These are phyloP conservation scores for Tetrapedia diversipes DNA, from an alignment of 2,888 invertebrate species.

Conservation along the genomic window DNA sequence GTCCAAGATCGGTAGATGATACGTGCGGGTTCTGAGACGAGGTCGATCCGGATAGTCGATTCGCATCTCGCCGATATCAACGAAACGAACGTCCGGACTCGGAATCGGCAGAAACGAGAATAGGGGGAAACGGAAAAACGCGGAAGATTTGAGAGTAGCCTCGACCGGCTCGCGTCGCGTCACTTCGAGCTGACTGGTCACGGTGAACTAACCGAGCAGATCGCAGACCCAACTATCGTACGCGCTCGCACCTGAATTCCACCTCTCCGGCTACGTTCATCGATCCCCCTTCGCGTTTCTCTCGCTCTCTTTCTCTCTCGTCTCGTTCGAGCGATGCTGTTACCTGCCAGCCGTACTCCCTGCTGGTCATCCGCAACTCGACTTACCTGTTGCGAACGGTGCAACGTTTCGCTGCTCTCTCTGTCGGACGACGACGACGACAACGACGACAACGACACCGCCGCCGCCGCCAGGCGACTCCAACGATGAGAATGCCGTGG, in stretches of 20 bases:
- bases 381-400: conserved; percentile 26
- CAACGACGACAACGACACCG: not conserved
- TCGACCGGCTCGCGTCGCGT: no score
- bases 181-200: conserved; percentile 69
- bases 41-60: not conserved
- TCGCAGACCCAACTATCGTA: conserved; percentile 54
- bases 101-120: no score
- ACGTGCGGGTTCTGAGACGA: conserved; percentile 6
- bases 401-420: not conserved
- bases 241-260: conserved; percentile 51
- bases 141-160: no score
- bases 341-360: not conserved
- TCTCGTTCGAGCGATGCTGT: not conserved
- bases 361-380: not conserved
- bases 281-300: not conserved
- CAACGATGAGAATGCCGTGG: no score
- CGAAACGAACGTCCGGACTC: no score
- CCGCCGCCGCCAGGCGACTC: no score
- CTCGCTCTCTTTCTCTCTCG: not conserved
- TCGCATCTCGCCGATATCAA: conserved; percentile 27
- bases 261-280: conserved; percentile 27
- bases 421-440: not conserved
- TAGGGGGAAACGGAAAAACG: not conserved
- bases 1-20: not conserved
- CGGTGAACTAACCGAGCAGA: conserved; percentile 75